These are phyloP conservation scores for Gonocerus acuteangulatus DNA, from an alignment of 2,888 invertebrate species.

Conservation along the genomic window DNA sequence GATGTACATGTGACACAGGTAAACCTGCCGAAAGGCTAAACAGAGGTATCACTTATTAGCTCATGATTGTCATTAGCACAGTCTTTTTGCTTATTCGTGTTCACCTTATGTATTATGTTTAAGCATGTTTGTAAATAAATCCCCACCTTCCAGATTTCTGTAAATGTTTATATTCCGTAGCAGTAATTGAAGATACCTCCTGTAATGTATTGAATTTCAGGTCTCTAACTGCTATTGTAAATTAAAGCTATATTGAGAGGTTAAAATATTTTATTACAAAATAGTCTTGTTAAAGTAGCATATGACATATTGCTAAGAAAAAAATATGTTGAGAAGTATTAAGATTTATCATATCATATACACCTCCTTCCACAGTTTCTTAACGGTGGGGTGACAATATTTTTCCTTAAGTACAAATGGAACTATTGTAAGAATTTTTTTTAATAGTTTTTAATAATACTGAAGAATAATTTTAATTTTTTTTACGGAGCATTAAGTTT, in stretches of 20 bases:
- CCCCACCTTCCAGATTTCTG: constrained; percentile 7
- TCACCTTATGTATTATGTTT: constrained; percentile 10
- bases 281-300: constrained; percentile 17
- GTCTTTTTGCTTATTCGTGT: constrained; percentile 14
- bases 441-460: constrained; percentile 1
- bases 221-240: constrained; percentile 20
- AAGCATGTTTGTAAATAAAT: constrained; percentile 8
- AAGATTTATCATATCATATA: constrained; percentile 25
- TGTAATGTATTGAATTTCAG: constrained; percentile 4
- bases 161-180: constrained; percentile 17
- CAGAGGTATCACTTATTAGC: constrained; percentile 20
- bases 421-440: constrained; percentile 22
- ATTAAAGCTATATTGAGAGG: constrained; percentile 13
- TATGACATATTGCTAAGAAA: constrained; percentile 4
- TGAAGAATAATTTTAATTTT: neutral
- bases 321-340: constrained; percentile 16
- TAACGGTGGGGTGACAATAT: constrained; percentile 5
- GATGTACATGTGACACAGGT: constrained; percentile 29
- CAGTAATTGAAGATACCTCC: constrained; percentile 12
- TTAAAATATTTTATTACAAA: constrained; percentile 21
- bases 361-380: neutral
- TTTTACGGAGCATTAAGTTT: neutral
- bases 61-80: constrained; percentile 10
- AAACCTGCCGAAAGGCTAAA: neutral
- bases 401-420: constrained; percentile 24